A percentile compares a stretch with the other conserved stretches of the same genome.
phyloP scores from a whole-genome alignment of 2,797 vertebrate species.

The Sebastes dallii region DNA sequence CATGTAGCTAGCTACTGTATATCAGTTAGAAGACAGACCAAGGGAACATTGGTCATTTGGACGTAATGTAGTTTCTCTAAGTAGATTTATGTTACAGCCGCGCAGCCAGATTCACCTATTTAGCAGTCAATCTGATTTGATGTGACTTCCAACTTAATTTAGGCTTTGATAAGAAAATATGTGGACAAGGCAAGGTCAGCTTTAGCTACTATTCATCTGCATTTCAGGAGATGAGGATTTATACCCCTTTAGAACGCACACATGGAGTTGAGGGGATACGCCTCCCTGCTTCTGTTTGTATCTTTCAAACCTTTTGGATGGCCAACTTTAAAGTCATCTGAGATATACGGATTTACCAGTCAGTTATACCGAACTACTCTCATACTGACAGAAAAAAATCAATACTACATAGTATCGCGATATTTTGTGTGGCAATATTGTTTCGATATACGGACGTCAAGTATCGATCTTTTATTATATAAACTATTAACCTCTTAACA shows the following conservation, averaged over 20 bases:
- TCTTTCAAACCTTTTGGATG: background rate
- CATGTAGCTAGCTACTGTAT: background rate
- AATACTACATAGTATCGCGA: too few species aligned
- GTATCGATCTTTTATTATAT: too few species aligned
- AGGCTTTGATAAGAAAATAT: constrained; percentile 30
- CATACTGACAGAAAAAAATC: too few species aligned
- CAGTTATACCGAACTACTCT: background rate
- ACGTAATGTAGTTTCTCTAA: constrained; percentile 37
- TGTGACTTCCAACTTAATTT: constrained; percentile 39
- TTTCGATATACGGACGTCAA: too few species aligned
- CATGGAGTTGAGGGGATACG: background rate
- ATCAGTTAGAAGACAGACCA: constrained; percentile 7
- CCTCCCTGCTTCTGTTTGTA: background rate
- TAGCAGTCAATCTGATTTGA: constrained; percentile 35
- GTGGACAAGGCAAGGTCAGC: constrained; percentile 25
- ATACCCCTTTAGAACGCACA: background rate
- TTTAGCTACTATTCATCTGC: constrained; percentile 26
- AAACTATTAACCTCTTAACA: too few species aligned
- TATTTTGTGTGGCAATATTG: too few species aligned
- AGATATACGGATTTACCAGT: background rate
- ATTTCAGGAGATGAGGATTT: constrained; percentile 6
- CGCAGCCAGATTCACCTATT: constrained; percentile 31
- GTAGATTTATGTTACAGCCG: constrained; percentile 25
- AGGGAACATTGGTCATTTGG: constrained; percentile 19
- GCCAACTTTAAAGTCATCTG: background rate